Conservation (phyloP, 2,888 invertebrate genomes). For the Uloborus plumipes region DNA sequence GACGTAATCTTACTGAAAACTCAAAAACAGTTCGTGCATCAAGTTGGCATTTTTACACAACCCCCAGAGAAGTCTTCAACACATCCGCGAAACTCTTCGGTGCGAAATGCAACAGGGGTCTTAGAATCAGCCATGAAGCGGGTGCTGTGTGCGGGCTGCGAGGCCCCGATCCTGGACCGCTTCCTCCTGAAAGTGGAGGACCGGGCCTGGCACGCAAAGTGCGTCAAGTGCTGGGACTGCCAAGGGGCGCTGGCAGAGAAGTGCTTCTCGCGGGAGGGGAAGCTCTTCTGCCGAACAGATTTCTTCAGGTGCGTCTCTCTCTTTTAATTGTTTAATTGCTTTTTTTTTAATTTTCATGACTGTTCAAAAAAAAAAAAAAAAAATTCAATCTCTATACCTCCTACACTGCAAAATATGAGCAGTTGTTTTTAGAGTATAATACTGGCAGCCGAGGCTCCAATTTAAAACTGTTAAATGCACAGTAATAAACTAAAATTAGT, state of each 20-base stretch:
- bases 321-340: background rate
- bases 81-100: no score
- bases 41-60: no score
- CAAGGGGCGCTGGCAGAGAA: slow-evolving; percentile 93
- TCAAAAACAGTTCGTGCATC: no score
- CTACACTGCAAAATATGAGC: no score
- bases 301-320: slow-evolving; percentile 89
- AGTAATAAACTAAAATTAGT: no score
- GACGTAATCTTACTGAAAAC: no score
- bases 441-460: no score
- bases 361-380: background rate
- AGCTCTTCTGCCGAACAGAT: slow-evolving; percentile 96
- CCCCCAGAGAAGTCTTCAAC: no score
- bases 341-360: background rate
- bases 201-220: slow-evolving; percentile 96
- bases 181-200: slow-evolving; percentile 98
- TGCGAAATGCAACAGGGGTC: no score
- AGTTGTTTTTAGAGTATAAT: no score
- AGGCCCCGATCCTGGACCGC: slow-evolving; percentile 98
- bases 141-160: slow-evolving; percentile 93
- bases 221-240: slow-evolving; percentile 97
- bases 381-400: background rate
- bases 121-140: slow-evolving; percentile 67
- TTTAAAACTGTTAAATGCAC: no score
- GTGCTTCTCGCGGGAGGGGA: slow-evolving; percentile 97